These are phyloP conservation scores for Crypturellus tataupa DNA, from an alignment of 2,797 vertebrate genomes.

Conservation along the genomic window DNA sequence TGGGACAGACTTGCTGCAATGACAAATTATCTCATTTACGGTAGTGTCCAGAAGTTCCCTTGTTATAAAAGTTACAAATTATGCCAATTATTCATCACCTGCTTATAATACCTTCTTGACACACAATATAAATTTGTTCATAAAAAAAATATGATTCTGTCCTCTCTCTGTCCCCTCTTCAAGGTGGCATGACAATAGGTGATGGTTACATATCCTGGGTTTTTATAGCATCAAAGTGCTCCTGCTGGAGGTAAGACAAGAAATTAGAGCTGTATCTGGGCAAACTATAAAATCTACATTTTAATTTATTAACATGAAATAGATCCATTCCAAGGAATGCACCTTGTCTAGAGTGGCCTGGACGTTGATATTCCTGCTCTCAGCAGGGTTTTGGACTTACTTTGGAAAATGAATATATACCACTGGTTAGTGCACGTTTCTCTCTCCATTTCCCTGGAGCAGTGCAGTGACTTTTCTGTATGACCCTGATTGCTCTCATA, in stretches of 20 bases:
- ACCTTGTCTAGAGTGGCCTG: neutral
- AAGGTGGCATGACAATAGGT: neutral
- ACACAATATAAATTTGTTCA: constrained; percentile 1
- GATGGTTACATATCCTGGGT: neutral
- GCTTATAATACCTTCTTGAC: constrained; percentile 28
- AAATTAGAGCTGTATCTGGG: neutral
- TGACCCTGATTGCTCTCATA: neutral
- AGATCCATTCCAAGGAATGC: neutral
- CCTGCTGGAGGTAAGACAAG: neutral
- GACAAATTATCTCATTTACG: constrained; percentile 51
- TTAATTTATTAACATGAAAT: neutral
- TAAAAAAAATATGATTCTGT: neutral
- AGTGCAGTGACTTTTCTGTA: neutral
- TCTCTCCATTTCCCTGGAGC: neutral
- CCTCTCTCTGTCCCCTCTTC: neutral
- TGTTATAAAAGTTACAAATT: constrained; percentile 51
- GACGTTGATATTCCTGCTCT: neutral
- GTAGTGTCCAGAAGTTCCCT: constrained; percentile 25
- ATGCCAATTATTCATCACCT: constrained; percentile 49
- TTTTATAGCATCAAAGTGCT: neutral
- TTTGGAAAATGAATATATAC: neutral
- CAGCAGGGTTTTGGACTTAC: neutral
- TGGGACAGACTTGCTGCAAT: neutral
- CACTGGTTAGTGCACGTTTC: neutral
- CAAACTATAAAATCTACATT: neutral